Percentiles rank a stretch among this genome's conserved stretches.
Evolutionary conservation across 2,888 invertebrate species (phyloP).

Genomic region (Nomada fabriciana): DNA sequence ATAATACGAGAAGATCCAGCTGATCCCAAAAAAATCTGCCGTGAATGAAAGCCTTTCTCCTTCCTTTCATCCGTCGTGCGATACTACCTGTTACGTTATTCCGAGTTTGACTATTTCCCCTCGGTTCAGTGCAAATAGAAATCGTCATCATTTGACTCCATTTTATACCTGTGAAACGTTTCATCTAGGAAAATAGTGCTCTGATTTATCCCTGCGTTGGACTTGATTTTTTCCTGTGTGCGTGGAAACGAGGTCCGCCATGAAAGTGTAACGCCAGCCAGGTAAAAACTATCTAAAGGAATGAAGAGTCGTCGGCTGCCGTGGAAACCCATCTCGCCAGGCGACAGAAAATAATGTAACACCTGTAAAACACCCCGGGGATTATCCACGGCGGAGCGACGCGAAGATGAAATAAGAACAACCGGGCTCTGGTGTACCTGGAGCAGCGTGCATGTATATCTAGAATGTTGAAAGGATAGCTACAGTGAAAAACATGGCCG

Average conservation of each 20-base stretch:
- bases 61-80: slow-evolving; percentile 43
- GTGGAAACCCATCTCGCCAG: not conserved
- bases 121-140: slow-evolving; percentile 16
- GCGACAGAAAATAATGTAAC: slow-evolving; percentile 56
- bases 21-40: slow-evolving; percentile 54
- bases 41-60: slow-evolving; percentile 52
- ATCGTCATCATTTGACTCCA: not conserved
- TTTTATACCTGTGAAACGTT: not conserved
- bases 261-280: not conserved
- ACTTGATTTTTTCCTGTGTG: no score
- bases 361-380: slow-evolving; percentile 51
- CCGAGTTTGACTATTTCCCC: slow-evolving; percentile 21
- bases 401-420: slow-evolving; percentile 36
- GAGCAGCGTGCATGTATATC: slow-evolving; percentile 34
- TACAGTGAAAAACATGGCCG: slow-evolving; percentile 30
- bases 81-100: slow-evolving; percentile 54
- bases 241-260: not conserved
- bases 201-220: no score
- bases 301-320: slow-evolving; percentile 12
- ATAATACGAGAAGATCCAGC: slow-evolving; percentile 47
- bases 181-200: no score
- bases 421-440: slow-evolving; percentile 10
- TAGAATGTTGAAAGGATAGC: slow-evolving; percentile 32
- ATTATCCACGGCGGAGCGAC: slow-evolving; percentile 36
- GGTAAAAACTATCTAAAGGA: not conserved